Evolutionary conservation across 1,140 invertebrate genomes (phyloP), one percentile per base, ranked within the genome.

Genomic region (Drosophila mojavensis): DNA sequence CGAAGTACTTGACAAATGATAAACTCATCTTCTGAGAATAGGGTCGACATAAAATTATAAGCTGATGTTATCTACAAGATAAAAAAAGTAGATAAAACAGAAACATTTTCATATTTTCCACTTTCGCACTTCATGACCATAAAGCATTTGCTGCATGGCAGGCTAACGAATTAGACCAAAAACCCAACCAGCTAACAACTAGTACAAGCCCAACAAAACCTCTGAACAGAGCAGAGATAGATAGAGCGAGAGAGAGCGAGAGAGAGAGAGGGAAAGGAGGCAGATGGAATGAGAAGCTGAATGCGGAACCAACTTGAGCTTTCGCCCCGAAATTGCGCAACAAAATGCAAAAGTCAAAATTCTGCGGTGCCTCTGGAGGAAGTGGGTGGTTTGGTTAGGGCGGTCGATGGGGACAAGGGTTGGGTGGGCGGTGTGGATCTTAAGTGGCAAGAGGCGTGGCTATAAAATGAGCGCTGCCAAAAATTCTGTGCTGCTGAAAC

Each of bases 341-440:
- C 83, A 88, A 89, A 88, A 88, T 88, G 84, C 83, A 89, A 88
- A 88, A 88, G 84, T 88, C 83, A 89, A 89, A 88, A 83, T 78
- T 59, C 62, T 74, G 65, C 48, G 72, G 62, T 72, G 50, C 51
- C 70, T 56, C n/a, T 45, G 17, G 20, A 30, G 55, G 64, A 33
- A 58, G 41, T 10, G 26, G 26, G 3, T 13, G 30, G 61, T 20
- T 10, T 2, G 36, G 7, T 39, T 13, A 39, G 36, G 10, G 36
- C 4, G 10, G 2, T 11, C 2, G 50, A 39, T 1, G 55, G 9
- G 50, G 62, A 5, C 30, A 7, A n/a, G 30, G 6, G 45, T 61
- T 5, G 15, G 26, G 41, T 2, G 11, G 45, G 43, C 15, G 4
- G 7, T 33, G 33, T 4, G 24, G 41, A 13, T 26, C 20, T 17